These are phyloP conservation scores for Camarhynchus parvulus DNA, from an alignment of 2,113 vertebrate species.

Conservation along the genomic window DNA sequence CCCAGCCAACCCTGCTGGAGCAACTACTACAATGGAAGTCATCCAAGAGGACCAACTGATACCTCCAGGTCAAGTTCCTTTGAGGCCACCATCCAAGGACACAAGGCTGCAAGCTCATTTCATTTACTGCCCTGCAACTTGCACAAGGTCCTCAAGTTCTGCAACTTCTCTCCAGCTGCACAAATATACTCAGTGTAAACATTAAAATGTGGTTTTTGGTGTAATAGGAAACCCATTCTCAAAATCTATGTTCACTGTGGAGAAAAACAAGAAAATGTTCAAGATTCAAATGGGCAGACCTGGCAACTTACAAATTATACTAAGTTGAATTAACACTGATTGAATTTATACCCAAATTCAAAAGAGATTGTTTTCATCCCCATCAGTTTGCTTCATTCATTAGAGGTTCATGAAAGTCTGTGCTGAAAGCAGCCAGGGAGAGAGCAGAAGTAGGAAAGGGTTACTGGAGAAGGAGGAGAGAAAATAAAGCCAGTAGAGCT, in stretches of 20 bases:
- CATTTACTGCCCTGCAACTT: not conserved
- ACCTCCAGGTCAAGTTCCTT: constrained; percentile 44
- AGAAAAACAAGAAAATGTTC: not conserved
- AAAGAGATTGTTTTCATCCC: not conserved
- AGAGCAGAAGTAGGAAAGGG: not conserved
- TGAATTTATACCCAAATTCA: not conserved
- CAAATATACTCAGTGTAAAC: not conserved
- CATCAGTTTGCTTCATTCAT: not conserved
- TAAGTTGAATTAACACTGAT: not conserved
- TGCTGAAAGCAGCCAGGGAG: not conserved
- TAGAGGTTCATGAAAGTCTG: accelerated
- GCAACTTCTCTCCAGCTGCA: not conserved
- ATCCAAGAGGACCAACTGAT: constrained; percentile 54
- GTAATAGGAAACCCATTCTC: not conserved
- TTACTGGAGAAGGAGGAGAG: not conserved
- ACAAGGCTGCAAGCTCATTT: not conserved
- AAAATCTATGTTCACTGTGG: not conserved
- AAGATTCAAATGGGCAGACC: not conserved
- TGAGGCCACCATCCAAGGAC: constrained; percentile 36
- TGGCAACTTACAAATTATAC: not conserved
- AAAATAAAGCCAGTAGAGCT: not conserved
- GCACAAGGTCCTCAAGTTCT: not conserved
- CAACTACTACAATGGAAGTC: constrained; percentile 58
- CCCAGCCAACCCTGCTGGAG: not conserved
- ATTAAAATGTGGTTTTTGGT: not conserved